These are phyloP conservation scores for Eudasyphora cyanicolor DNA, from an alignment of 2,888 invertebrate genomes.

Conservation along the genomic window DNA sequence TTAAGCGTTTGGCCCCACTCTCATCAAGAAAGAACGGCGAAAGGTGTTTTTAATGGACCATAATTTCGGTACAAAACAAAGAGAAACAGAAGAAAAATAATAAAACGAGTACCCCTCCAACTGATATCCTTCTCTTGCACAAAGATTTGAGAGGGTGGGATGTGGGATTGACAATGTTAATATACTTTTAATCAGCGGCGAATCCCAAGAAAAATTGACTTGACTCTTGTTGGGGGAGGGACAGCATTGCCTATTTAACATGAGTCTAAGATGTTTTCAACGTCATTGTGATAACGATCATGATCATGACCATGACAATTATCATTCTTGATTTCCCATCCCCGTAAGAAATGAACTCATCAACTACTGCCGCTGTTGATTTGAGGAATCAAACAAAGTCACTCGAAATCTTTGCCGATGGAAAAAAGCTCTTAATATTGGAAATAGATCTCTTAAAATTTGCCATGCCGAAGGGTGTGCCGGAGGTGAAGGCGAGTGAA, in stretches of 20 bases:
- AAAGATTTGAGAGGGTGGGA: not conserved
- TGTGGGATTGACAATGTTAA: slow-evolving; percentile 36
- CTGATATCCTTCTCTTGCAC: not conserved
- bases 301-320: not conserved
- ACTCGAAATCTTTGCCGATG: slow-evolving; percentile 39
- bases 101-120: not conserved
- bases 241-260: not conserved
- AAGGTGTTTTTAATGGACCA: slow-evolving; percentile 12
- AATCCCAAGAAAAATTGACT: slow-evolving; percentile 24
- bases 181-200: slow-evolving; percentile 38
- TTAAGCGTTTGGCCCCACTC: not conserved
- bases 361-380: too few species aligned
- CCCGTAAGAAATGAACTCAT: slow-evolving; percentile 34
- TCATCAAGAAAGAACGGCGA: not conserved
- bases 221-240: slow-evolving; percentile 4
- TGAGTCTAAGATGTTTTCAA: slow-evolving; percentile 28
- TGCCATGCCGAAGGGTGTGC: not conserved
- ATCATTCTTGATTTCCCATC: slow-evolving; percentile 6
- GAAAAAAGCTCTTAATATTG: slow-evolving; percentile 47
- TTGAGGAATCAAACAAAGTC: slow-evolving; percentile 12
- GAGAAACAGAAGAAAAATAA: not conserved
- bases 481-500: not conserved
- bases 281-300: not conserved
- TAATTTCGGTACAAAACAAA: not conserved
- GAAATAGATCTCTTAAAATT: slow-evolving; percentile 28